Evolutionary conservation across 1,140 invertebrate genomes (phyloP), one percentile per base, ranked within the genome.

Genomic region (Micrasema minimum): DNA sequence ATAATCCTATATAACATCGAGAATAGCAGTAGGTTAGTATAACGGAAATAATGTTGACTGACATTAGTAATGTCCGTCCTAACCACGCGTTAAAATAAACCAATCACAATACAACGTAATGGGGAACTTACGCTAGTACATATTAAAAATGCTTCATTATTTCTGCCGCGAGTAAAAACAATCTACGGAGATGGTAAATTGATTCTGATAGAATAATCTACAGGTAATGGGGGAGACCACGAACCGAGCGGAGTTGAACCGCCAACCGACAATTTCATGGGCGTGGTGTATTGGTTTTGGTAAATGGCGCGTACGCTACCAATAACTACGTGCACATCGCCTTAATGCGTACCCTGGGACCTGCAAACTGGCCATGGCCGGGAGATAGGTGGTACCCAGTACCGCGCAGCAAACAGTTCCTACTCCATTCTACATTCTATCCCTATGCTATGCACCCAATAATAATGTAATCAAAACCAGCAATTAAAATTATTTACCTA

Each of bases 221-320:
- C 18, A 59, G 37, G 55, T 59, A 59, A 59, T 59, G 55, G 55
- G 51, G 51, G 11, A 55, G 7, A 55, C 51, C 51, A 23, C 51
- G 51, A 26, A 55, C 41, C 43, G 62, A 22, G 41, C 61, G 50
- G 66, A 35, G 66, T 61, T 20, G 37, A 61, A 61, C 43, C 53
- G 14, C 48, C 55, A 67, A 64, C 70, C 70, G 64, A 57, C 65
- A 67, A 72, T 72, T 72, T 72, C 31, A 41, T 55, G 65, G 70
- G 70, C 64, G 70, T 59, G 65, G 43, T 72, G 70, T 59, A 59
- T 72, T 72, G 70, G 70, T 62, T 72, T 72, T 72, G 64, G 64
- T 67, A 72, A 72, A 72, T 50, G 70, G 41, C 22, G 55, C 55
- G 50, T 59, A 59, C 55, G 55, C 55, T 59, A 59, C 55, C 37